Conservation (phyloP, 2,113 vertebrate species). For the Pionites leucogaster region DNA sequence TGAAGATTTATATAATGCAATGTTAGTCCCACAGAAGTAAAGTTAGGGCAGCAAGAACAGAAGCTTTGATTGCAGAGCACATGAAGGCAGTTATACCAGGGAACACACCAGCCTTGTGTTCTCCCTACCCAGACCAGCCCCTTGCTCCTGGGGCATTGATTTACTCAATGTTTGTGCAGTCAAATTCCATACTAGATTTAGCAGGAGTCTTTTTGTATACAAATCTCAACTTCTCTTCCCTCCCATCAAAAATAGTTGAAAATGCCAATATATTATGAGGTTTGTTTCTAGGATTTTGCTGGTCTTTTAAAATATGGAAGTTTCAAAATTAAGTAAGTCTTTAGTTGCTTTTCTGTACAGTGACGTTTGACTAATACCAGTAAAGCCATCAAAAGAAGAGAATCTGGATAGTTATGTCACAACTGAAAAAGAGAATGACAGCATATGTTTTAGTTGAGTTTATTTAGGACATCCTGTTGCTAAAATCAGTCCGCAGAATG, state of each 20-base stretch:
- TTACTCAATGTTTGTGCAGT: background rate
- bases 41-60: background rate
- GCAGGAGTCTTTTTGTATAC: background rate
- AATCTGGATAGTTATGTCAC: conserved; percentile 31
- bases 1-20: background rate
- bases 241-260: background rate
- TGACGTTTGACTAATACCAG: background rate
- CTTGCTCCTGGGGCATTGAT: background rate
- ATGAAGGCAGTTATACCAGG: background rate
- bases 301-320: background rate
- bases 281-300: conserved; percentile 4
- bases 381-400: conserved; percentile 21
- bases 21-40: background rate
- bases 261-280: background rate
- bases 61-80: background rate
- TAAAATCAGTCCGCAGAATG: conserved; percentile 49
- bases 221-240: background rate
- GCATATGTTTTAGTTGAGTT: conserved; percentile 28
- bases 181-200: background rate
- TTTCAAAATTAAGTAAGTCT: background rate
- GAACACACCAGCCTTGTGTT: background rate
- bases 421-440: conserved; percentile 15
- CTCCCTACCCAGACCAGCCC: background rate
- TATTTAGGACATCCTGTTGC: conserved; percentile 56
- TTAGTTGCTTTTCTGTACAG: background rate